Evolutionary conservation across 2,888 invertebrate genomes (phyloP).

Genomic region (Xanthia icteritia): DNA sequence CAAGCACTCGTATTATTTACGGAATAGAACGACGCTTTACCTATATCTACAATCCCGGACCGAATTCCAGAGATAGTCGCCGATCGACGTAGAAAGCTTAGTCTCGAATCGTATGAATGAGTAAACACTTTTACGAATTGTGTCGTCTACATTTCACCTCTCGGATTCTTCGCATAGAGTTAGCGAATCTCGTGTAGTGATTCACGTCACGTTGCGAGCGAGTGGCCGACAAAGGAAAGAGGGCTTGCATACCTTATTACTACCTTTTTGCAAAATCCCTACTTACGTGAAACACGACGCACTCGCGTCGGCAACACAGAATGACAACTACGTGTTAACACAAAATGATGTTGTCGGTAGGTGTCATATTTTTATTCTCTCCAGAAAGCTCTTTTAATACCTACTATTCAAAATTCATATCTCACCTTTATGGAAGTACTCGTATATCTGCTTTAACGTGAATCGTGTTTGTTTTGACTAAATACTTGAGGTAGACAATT

Average conservation of each 20-base stretch:
- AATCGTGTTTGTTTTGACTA: constrained; percentile 45
- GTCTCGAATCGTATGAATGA: constrained; percentile 77
- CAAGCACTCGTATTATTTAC: constrained; percentile 75
- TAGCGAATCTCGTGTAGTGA: constrained; percentile 84
- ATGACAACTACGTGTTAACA: constrained; percentile 83
- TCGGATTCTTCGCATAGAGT: constrained; percentile 81
- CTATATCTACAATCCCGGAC: constrained; percentile 68
- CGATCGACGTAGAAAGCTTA: constrained; percentile 71
- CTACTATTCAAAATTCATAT: constrained; percentile 52
- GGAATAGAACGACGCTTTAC: constrained; percentile 72
- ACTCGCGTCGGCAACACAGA: constrained; percentile 81
- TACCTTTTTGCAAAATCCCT: constrained; percentile 89
- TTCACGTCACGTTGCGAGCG: constrained; percentile 88
- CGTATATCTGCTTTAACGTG: constrained; percentile 21
- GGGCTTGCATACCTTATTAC: constrained; percentile 90
- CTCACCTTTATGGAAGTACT: constrained; percentile 32
- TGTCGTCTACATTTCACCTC: constrained; percentile 80
- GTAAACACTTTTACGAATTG: constrained; percentile 81
- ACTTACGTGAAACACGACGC: constrained; percentile 88
- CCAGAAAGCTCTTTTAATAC: constrained; percentile 49
- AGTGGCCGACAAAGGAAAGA: constrained; percentile 90
- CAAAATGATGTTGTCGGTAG: constrained; percentile 70
- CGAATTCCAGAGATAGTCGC: constrained; percentile 70
- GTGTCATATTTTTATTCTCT: constrained; percentile 67
- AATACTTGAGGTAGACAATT: constrained; percentile 21